phyloP scores from a whole-genome alignment of 2,113 vertebrate genomes.

The Pachyramphus minor region DNA sequence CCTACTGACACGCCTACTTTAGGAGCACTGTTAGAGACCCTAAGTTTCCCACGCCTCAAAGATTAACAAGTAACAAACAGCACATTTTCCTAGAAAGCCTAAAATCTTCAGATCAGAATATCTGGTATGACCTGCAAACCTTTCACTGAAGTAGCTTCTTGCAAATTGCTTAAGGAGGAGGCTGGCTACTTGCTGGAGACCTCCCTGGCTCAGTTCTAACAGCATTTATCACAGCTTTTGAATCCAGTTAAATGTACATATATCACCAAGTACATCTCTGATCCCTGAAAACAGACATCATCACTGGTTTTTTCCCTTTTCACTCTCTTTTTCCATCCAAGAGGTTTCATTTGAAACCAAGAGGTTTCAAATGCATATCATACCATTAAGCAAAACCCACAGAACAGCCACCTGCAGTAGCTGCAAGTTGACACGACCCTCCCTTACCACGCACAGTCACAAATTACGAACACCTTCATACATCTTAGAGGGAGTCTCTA shows the following conservation, averaged over 20 bases:
- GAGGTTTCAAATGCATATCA: fast-evolving
- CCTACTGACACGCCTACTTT: neutral
- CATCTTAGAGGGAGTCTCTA: neutral
- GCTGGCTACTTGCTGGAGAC: neutral
- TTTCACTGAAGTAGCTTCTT: neutral
- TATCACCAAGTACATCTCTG: neutral
- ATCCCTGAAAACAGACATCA: neutral
- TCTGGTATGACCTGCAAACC: neutral
- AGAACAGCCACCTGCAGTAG: neutral
- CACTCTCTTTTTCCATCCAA: neutral
- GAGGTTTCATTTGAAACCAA: neutral
- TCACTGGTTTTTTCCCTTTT: neutral
- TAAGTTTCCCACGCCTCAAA: fast-evolving
- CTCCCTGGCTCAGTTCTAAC: neutral
- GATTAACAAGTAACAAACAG: neutral
- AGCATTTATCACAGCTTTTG: neutral
- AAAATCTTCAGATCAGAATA: neutral
- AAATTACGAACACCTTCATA: neutral
- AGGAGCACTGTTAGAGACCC: neutral
- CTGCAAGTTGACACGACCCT: neutral
- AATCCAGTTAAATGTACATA: neutral
- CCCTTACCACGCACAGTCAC: neutral
- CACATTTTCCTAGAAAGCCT: neutral
- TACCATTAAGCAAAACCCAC: neutral
- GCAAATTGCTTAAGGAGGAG: neutral